Evolutionary conservation across 2,797 vertebrate genomes (phyloP), one percentile per base, ranked within the genome.

Genomic region (Neosalanx taihuensis): DNA sequence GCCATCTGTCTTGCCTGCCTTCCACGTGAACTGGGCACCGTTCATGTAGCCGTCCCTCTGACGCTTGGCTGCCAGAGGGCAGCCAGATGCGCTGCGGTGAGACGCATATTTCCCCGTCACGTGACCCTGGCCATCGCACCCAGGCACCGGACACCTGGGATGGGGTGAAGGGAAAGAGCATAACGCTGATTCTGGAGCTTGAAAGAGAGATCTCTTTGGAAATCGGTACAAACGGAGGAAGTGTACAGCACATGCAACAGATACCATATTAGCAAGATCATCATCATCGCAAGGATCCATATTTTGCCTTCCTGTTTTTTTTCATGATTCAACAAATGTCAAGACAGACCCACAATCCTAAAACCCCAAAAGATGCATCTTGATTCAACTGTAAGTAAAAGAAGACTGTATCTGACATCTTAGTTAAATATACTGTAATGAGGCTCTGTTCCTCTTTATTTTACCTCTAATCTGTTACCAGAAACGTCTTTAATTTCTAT

Each of bases 91-190:
- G 67, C 97, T 99, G 90, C 97, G 94, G 90, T 99, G 97, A 26
- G 97, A 99, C 0, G 95, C 97, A 0, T 99, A 99, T 89, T 99
- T 99, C 78, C 97, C 97, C 0, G 97, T 99, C 88, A 99, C 97
- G 37, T 99, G 97, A 79, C 97, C 97, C 89, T 99, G 97, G 73
- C 97, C 97, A 9, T 99, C 97, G 83, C 97, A 99, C 20, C 97
- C 97, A 1, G 97, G 97, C 61, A 99, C 97, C 0, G 97, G 97
- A 92, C 97, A 99, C 92, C 97, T 99, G 78, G 72, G 59, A 17
- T 26, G 17, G 57, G 31, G 15, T 9, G 37, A 9, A 10, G 35
- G 30, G 58, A 46, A 15, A 20, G 51, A 9, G 35, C n/a, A 69
- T 20, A 6, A 35, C 10, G 53, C 41, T 46, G 51, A 56, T 56